These are phyloP conservation scores for Dolichopus griseipennis DNA, from an alignment of 2,888 invertebrate genomes.

Conservation along the genomic window DNA sequence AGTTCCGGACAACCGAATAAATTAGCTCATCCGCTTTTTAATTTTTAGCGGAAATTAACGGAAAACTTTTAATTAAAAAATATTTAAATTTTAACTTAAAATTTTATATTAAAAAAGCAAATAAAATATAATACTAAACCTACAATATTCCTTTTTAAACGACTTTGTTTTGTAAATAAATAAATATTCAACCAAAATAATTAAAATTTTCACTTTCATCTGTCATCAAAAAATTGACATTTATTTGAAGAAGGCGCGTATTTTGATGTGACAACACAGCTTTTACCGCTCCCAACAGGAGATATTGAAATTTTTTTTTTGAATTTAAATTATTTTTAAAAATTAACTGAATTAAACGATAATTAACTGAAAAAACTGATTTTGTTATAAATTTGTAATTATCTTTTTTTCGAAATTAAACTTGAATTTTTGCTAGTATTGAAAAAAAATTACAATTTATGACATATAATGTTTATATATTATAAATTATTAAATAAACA, in stretches of 20 bases:
- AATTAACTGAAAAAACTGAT: no score
- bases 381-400: no score
- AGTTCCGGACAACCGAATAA: constrained; percentile 1
- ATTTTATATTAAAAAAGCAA: not conserved
- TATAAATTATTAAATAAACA: no score
- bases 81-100: not conserved
- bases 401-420: no score
- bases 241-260: not conserved
- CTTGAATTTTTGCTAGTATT: no score
- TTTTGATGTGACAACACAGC: not conserved
- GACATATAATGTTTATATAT: no score
- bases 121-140: not conserved
- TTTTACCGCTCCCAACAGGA: no score
- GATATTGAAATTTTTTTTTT: no score
- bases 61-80: not conserved
- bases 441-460: no score
- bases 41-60: constrained; percentile 2
- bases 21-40: constrained; percentile 4
- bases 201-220: not conserved
- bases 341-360: no score
- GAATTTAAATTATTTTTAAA: no score
- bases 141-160: not conserved
- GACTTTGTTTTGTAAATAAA: not conserved
- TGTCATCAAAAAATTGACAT: not conserved
- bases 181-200: not conserved